A percentile compares a stretch with the other conserved stretches of the same genome.
These are phyloP conservation scores for Chelonia mydas DNA, from an alignment of 2,797 vertebrate species.

Conservation along the genomic window DNA sequence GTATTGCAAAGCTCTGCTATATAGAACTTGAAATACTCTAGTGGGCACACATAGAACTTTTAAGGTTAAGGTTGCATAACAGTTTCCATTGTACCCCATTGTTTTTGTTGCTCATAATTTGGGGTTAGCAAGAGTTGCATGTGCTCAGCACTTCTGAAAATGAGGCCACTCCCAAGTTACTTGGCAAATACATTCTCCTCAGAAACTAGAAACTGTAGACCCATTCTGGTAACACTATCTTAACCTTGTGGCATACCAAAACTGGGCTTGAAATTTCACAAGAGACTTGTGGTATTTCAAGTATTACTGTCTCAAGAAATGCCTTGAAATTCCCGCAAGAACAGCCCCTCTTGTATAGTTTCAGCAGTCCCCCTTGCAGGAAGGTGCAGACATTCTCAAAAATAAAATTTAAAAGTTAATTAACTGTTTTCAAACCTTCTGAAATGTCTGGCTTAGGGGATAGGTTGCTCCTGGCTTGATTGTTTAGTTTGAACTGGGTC, in stretches of 20 bases:
- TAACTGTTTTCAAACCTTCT: not conserved
- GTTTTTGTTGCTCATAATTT: not conserved
- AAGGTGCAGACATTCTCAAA: not conserved
- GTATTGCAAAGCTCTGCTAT: not conserved
- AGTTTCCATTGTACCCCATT: not conserved
- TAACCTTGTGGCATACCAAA: not conserved
- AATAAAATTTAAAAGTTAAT: not conserved
- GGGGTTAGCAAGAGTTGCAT: not conserved
- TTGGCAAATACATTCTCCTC: not conserved
- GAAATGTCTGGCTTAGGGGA: not conserved
- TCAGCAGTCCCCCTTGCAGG: not conserved
- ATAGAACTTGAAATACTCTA: not conserved
- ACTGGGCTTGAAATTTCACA: not conserved
- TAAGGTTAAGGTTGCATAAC: not conserved
- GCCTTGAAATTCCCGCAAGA: not conserved
- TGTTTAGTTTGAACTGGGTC: not conserved
- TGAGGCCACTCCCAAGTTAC: fast-evolving
- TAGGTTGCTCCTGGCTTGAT: not conserved
- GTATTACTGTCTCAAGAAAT: not conserved
- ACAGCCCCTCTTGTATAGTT: not conserved
- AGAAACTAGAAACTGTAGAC: not conserved
- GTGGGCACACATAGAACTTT: not conserved
- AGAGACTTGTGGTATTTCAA: not conserved
- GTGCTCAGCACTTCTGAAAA: not conserved
- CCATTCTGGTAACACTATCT: not conserved